phyloP scores from a whole-genome alignment of 2,888 invertebrate genomes.

The Pollenia angustigena region DNA sequence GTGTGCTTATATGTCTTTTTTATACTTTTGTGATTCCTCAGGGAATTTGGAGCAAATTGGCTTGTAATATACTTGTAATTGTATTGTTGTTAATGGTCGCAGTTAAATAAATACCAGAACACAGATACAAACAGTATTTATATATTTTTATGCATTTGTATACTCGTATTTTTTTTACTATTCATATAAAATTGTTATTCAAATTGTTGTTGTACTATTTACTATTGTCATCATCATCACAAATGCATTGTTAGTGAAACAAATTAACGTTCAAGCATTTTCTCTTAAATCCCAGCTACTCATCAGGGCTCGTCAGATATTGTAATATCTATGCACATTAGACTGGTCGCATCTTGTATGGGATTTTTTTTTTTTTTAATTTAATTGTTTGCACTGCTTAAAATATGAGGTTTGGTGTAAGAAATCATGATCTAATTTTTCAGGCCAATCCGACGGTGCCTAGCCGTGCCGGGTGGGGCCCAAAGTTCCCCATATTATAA shows the following conservation, averaged over 20 bases:
- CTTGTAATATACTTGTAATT: constrained; percentile 75
- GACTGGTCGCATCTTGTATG: no score
- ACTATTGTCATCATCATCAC: constrained; percentile 16
- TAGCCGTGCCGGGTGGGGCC: no score
- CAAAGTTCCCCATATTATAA: no score
- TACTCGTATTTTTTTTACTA: background rate
- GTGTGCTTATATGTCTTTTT: constrained; percentile 9
- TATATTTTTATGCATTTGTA: background rate
- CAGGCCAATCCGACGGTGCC: no score
- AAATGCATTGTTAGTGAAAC: constrained; percentile 13
- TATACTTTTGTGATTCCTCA: constrained; percentile 60
- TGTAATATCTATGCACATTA: background rate
- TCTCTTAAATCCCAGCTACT: background rate
- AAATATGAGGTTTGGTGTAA: no score
- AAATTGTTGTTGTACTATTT: constrained; percentile 16
- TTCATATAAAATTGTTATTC: constrained; percentile 9
- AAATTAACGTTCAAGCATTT: background rate
- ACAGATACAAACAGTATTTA: background rate
- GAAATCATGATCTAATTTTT: no score
- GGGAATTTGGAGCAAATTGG: constrained; percentile 73
- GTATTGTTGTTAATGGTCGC: constrained; percentile 71
- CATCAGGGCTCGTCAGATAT: background rate
- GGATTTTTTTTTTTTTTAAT: no score
- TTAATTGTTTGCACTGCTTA: no score
- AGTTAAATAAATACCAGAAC: constrained; percentile 30